These are phyloP conservation scores for Dusona sp. DNA, from an alignment of 2,888 invertebrate genomes.

Conservation along the genomic window DNA sequence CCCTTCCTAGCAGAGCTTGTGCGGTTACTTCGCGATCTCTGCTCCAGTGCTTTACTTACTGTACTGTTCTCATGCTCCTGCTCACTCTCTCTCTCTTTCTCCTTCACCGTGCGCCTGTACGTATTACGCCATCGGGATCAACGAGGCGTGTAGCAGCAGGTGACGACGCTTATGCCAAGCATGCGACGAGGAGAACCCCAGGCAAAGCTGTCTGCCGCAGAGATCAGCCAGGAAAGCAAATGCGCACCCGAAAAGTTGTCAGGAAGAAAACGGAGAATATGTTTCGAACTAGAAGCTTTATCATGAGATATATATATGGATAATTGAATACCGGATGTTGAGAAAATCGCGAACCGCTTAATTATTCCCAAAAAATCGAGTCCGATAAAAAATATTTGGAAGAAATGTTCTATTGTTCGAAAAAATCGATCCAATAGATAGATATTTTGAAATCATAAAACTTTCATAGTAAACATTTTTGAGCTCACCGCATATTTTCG, in stretches of 20 bases:
- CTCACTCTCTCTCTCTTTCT: slow-evolving; percentile 14
- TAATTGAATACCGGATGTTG: neutral
- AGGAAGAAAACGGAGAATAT: slow-evolving; percentile 24
- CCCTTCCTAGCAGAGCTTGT: slow-evolving; percentile 44
- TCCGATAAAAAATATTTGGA: no score
- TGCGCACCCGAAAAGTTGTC: slow-evolving; percentile 56
- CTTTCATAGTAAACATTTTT: no score
- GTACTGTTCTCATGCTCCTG: slow-evolving; percentile 16
- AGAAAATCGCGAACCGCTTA: neutral
- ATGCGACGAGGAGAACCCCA: slow-evolving; percentile 71
- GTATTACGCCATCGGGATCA: slow-evolving; percentile 69
- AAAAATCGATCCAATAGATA: neutral
- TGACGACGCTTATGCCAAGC: slow-evolving; percentile 78
- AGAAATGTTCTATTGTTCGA: no score
- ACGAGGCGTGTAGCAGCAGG: slow-evolving; percentile 76
- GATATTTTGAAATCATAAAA: no score
- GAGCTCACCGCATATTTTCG: no score
- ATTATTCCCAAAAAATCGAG: neutral
- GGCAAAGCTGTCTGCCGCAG: slow-evolving; percentile 74
- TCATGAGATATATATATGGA: slow-evolving; percentile 8
- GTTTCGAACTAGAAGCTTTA: slow-evolving; percentile 39
- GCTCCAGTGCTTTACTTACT: slow-evolving; percentile 44
- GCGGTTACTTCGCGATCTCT: slow-evolving; percentile 65
- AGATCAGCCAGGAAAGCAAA: slow-evolving; percentile 66
- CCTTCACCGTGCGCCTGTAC: neutral